These are phyloP conservation scores for Tipula confusa DNA, from an alignment of 2,888 invertebrate genomes.

Conservation along the genomic window DNA sequence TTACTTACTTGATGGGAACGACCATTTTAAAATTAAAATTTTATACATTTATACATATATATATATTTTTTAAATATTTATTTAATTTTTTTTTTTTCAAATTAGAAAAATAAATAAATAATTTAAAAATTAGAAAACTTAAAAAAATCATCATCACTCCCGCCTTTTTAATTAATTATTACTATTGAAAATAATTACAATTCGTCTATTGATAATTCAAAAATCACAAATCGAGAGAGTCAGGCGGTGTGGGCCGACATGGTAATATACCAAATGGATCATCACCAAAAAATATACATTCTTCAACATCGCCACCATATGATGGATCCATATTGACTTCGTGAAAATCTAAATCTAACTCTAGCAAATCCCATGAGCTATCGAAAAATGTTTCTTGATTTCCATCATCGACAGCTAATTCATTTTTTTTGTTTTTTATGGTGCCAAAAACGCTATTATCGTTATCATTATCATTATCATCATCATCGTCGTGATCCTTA, in stretches of 20 bases:
- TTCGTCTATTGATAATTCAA: background rate
- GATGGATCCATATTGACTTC: conserved; percentile 60
- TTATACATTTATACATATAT: background rate
- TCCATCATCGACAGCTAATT: conserved; percentile 37
- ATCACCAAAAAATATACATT: conserved; percentile 58
- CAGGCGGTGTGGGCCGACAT: conserved; percentile 58
- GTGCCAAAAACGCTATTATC: background rate
- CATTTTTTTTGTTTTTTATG: conserved; percentile 45
- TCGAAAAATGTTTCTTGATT: conserved; percentile 3
- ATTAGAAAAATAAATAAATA: background rate
- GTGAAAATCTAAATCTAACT: conserved; percentile 58
- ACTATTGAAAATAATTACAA: background rate
- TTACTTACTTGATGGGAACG: conserved; percentile 9
- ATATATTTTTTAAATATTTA: background rate
- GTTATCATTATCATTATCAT: background rate
- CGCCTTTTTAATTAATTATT: conserved; percentile 12
- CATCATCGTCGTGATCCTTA: conserved; percentile 48
- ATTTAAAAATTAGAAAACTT: background rate
- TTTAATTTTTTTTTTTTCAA: too few species aligned
- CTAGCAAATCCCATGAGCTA: conserved; percentile 60
- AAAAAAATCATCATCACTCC: background rate
- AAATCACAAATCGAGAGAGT: conserved; percentile 47
- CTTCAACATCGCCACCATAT: conserved; percentile 60
- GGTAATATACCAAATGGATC: conserved; percentile 57
- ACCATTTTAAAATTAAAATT: background rate